phyloP scores from a whole-genome alignment of 2,797 vertebrate genomes.

The Bradypodion pumilum region DNA sequence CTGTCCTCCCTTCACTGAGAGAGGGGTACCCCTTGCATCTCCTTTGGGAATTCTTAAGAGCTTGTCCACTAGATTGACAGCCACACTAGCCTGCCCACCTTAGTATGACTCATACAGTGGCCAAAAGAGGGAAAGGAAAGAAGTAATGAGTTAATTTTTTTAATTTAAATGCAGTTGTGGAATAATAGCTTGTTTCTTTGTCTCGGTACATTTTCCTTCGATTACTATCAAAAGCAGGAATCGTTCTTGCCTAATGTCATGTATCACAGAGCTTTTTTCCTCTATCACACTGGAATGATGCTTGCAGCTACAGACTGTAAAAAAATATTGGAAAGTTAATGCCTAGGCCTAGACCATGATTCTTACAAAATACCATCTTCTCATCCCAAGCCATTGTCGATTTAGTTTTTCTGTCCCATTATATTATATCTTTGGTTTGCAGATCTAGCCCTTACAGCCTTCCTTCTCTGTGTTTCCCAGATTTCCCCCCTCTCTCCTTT shows the following conservation, averaged over 20 bases:
- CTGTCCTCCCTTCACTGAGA: not conserved
- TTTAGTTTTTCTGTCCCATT: not conserved
- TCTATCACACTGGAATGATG: not conserved
- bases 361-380: not conserved
- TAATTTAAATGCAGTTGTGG: not conserved
- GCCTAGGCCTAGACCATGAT: not conserved
- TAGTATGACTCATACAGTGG: not conserved
- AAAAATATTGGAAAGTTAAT: too few relatives aligned
- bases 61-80: not conserved
- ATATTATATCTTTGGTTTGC: not conserved
- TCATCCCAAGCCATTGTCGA: not conserved
- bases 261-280: not conserved
- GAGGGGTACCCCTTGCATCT: not conserved
- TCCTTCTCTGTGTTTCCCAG: not conserved
- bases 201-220: not conserved
- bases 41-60: not conserved
- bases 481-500: not conserved
- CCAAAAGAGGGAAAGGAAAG: not conserved
- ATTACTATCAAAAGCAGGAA: not conserved
- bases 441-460: slow-evolving; percentile 34
- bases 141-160: not conserved
- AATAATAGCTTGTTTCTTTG: not conserved
- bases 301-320: not conserved
- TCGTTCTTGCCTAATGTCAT: not conserved
- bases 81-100: not conserved